Percentiles rank a stretch among this genome's conserved stretches.
phyloP scores from a whole-genome alignment of 2,113 vertebrate species.

The Cariama cristata region DNA sequence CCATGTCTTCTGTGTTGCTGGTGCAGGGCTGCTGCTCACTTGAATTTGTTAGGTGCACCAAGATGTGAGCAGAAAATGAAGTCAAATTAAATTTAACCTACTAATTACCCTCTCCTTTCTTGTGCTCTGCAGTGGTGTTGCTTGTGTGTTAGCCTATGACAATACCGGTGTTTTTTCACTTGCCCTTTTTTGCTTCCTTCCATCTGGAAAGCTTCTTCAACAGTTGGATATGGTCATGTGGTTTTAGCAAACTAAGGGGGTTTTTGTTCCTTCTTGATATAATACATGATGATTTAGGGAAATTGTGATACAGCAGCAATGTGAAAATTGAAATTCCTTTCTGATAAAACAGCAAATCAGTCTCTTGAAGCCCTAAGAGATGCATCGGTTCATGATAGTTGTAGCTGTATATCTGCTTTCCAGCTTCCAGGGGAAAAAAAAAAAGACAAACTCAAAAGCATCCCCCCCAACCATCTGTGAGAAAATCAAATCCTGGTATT shows the following conservation, averaged over 20 bases:
- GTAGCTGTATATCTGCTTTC: background rate
- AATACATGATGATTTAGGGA: background rate
- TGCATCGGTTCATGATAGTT: background rate
- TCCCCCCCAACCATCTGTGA: background rate
- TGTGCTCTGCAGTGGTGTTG: background rate
- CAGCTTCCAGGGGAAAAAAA: background rate
- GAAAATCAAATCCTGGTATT: background rate
- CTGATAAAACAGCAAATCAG: background rate
- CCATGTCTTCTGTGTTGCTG: slow-evolving; percentile 35
- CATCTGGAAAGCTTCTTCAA: slow-evolving; percentile 17
- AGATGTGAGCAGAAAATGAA: slow-evolving; percentile 10
- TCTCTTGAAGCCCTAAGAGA: background rate
- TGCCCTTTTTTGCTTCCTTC: slow-evolving; percentile 23
- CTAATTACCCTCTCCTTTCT: background rate
- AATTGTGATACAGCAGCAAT: background rate
- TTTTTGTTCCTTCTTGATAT: background rate
- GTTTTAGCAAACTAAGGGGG: background rate
- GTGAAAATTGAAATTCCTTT: background rate
- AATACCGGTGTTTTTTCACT: background rate
- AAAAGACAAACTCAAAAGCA: background rate
- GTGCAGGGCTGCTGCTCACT: slow-evolving; percentile 54
- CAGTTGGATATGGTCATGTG: background rate
- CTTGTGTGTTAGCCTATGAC: background rate
- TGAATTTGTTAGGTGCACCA: background rate
- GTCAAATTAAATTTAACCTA: background rate